Percentiles rank a stretch among this genome's conserved stretches.
Conservation (phyloP, 2,797 vertebrate genomes). For the Semaprochilodus insignis region DNA sequence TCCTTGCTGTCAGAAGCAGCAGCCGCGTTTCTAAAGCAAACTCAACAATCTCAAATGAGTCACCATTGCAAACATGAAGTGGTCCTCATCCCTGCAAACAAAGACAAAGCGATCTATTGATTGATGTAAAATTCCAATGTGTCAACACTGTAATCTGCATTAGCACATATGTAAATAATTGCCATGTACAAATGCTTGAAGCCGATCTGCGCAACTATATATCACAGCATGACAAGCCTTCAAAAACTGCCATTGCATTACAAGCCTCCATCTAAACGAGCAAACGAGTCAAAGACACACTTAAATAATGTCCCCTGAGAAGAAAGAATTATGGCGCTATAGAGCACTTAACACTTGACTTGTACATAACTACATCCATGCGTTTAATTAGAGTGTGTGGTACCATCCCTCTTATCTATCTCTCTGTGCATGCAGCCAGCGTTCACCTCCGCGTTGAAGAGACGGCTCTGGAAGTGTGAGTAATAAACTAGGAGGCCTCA, state of each 20-base stretch:
- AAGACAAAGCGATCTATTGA: conserved; percentile 28
- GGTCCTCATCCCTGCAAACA: conserved; percentile 1
- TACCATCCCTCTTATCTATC: conserved; percentile 50
- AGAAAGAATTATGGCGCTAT: conserved; percentile 42
- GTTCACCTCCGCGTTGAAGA: conserved; percentile 57
- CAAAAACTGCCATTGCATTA: conserved; percentile 25
- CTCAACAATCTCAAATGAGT: conserved; percentile 24
- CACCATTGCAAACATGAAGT: conserved; percentile 1
- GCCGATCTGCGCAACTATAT: conserved; percentile 19
- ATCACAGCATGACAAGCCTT: conserved; percentile 18
- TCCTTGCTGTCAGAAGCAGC: conserved; percentile 6
- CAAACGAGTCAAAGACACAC: conserved; percentile 22
- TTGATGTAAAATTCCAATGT: conserved; percentile 33
- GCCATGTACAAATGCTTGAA: conserved; percentile 16
- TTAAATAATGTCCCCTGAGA: conserved; percentile 33
- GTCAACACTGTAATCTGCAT: conserved; percentile 44
- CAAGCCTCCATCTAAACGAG: conserved; percentile 32
- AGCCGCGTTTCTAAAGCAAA: conserved; percentile 30
- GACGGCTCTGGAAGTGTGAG: conserved; percentile 56
- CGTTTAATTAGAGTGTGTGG: conserved; percentile 53
- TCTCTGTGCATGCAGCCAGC: conserved; percentile 46
- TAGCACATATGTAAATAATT: conserved; percentile 32
- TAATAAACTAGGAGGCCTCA: conserved; percentile 62
- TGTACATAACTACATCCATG: conserved; percentile 54
- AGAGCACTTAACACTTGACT: conserved; percentile 57